These are phyloP conservation scores for Antedon mediterranea DNA, from an alignment of 53 echinoderm and acorn worm species.

Conservation along the genomic window DNA sequence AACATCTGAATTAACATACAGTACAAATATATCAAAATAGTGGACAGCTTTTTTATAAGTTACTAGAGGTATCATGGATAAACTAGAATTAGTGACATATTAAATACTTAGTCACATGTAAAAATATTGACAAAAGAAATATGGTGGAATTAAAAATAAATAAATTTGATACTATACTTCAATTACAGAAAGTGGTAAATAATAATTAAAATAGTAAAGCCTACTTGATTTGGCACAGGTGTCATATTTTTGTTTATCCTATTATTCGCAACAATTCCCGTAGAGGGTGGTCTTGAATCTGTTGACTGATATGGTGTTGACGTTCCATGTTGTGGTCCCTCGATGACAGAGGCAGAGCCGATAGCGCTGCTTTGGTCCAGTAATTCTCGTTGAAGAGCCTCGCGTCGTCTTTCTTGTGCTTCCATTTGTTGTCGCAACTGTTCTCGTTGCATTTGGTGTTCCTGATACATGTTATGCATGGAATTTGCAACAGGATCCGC, in stretches of 20 bases:
- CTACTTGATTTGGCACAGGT: not conserved
- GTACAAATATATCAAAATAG: no score
- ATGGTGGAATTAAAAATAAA: no score
- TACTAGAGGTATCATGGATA: no score
- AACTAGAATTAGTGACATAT: no score
- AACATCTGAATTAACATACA: no score
- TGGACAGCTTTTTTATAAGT: no score
- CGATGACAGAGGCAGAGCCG: not conserved
- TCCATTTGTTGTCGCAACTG: constrained; percentile 62
- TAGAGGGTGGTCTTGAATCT: not conserved
- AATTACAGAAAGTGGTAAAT: no score
- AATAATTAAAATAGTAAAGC: not conserved
- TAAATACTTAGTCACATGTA: no score
- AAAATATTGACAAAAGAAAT: no score
- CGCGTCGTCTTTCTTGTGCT: constrained; percentile 34
- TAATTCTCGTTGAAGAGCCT: not conserved
- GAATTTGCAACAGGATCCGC: not conserved
- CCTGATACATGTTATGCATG: constrained; percentile 11
- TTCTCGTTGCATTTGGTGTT: constrained; percentile 59
- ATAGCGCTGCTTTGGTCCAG: constrained; percentile 4
- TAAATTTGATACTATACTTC: no score
- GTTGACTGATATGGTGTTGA: not conserved
- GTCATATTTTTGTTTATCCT: not conserved
- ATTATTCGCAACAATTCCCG: not conserved
- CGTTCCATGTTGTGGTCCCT: not conserved